These are phyloP conservation scores for Sylvilagus bachmani DNA, from an alignment of 2,113 vertebrate genomes.

Conservation along the genomic window DNA sequence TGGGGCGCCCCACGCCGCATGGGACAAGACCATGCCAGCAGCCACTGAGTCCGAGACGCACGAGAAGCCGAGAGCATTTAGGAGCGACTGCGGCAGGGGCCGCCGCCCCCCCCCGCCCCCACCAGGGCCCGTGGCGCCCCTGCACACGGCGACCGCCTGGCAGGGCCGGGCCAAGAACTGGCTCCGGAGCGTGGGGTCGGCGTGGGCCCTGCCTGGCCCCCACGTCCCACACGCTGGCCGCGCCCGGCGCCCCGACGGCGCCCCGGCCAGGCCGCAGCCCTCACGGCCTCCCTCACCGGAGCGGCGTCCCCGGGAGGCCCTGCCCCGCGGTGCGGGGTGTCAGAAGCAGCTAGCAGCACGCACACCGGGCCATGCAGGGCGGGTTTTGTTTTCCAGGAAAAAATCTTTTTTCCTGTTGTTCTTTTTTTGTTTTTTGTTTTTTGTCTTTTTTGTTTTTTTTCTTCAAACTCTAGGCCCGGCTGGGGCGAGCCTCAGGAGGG, in stretches of 20 bases:
- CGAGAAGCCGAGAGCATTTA: conserved; percentile 82
- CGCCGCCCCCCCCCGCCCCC: neutral
- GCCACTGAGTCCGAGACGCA: conserved; percentile 88
- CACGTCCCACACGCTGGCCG: no score
- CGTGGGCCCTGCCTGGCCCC: no score
- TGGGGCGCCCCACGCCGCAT: conserved; percentile 27
- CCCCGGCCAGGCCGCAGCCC: no score
- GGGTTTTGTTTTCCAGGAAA: conserved; percentile 68
- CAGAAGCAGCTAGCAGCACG: conserved; percentile 82
- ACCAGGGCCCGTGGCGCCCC: neutral
- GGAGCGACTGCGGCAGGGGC: conserved; percentile 15
- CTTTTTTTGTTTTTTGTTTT: neutral
- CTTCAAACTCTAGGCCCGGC: conserved; percentile 80
- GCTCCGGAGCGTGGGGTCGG: no score
- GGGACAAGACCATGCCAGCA: conserved; percentile 89
- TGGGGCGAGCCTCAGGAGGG: conserved; percentile 70
- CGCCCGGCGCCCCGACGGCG: no score
- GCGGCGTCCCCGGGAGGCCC: conserved; percentile 73
- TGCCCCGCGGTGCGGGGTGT: neutral
- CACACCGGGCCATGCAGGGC: conserved; percentile 89
- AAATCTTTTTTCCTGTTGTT: conserved; percentile 64
- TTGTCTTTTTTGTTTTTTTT: conserved; percentile 74
- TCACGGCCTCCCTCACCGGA: no score
- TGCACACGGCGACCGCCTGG: neutral
- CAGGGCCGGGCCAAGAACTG: neutral